A percentile compares a stretch with the other conserved stretches of the same genome.
Evolutionary conservation across 2,113 vertebrate genomes (phyloP).

Genomic region (Pseudois nayaur): DNA sequence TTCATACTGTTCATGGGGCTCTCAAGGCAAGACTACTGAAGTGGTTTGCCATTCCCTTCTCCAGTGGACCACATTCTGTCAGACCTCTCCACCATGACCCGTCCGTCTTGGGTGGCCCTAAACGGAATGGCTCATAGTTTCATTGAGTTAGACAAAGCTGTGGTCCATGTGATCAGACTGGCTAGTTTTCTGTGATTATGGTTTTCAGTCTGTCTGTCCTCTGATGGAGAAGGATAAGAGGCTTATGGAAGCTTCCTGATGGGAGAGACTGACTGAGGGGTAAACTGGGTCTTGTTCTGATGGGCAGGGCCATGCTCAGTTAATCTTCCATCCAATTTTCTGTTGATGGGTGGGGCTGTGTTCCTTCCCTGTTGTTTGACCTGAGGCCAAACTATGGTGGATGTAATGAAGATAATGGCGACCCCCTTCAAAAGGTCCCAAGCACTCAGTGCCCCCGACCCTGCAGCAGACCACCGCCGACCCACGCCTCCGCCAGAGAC

Average conservation of each 20-base stretch:
- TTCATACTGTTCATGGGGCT: background rate
- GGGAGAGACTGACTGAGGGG: background rate
- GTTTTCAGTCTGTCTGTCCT: background rate
- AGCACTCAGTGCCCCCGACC: rapidly evolving
- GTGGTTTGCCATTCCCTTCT: background rate
- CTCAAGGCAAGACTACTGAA: background rate
- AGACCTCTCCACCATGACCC: background rate
- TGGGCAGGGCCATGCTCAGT: rapidly evolving
- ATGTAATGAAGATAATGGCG: background rate
- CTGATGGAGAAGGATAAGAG: background rate
- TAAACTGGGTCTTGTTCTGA: background rate
- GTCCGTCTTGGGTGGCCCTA: background rate
- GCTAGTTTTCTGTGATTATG: background rate
- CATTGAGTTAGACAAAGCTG: background rate
- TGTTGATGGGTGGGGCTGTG: background rate
- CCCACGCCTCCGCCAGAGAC: rapidly evolving
- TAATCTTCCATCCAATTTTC: background rate
- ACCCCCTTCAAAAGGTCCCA: background rate
- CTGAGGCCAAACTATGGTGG: background rate
- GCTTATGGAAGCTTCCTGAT: background rate
- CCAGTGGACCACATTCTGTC: rapidly evolving
- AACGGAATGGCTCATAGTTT: rapidly evolving
- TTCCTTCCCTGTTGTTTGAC: background rate
- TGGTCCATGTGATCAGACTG: background rate
- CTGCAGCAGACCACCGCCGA: rapidly evolving